These are phyloP conservation scores for Drosophila truncata DNA, from an alignment of 1,140 invertebrate genomes.

Conservation along the genomic window DNA sequence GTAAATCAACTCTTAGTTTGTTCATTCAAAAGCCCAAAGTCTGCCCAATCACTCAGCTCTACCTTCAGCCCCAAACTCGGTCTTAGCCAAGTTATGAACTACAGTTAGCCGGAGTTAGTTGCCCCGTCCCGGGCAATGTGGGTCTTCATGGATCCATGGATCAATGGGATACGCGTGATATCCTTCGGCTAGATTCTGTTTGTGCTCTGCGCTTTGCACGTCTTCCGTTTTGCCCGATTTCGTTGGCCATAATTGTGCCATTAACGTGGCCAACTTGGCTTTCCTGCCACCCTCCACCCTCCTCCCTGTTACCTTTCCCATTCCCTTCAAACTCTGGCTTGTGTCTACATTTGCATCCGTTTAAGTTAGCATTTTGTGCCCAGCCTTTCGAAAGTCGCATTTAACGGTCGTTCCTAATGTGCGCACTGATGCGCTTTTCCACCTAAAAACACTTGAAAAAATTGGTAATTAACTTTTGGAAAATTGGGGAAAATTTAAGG, in stretches of 20 bases:
- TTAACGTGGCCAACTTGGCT: conserved; percentile 65
- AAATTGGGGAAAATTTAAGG: neutral
- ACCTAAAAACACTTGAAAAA: conserved; percentile 21
- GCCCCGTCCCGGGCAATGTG: conserved; percentile 53
- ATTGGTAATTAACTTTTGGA: neutral
- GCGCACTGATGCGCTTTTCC: conserved; percentile 72
- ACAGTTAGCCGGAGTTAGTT: conserved; percentile 68
- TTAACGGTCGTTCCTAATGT: conserved; percentile 78
- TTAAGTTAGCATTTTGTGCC: conserved; percentile 46
- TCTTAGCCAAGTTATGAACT: conserved; percentile 73
- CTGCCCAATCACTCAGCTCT: conserved; percentile 73
- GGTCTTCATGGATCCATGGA: conserved; percentile 85
- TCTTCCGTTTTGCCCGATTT: conserved; percentile 79
- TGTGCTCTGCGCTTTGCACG: conserved; percentile 71
- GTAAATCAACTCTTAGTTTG: neutral
- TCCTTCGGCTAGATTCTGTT: conserved; percentile 83
- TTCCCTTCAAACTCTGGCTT: conserved; percentile 48
- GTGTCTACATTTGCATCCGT: conserved; percentile 83
- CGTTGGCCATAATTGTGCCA: conserved; percentile 78
- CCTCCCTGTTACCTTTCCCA: neutral
- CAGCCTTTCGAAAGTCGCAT: conserved; percentile 75
- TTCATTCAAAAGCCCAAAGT: conserved; percentile 40
- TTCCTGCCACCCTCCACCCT: neutral
- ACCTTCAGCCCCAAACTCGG: neutral
- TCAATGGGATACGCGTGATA: conserved; percentile 85